Conservation (phyloP, 2,888 invertebrate species). For the Metellina segmentata region DNA sequence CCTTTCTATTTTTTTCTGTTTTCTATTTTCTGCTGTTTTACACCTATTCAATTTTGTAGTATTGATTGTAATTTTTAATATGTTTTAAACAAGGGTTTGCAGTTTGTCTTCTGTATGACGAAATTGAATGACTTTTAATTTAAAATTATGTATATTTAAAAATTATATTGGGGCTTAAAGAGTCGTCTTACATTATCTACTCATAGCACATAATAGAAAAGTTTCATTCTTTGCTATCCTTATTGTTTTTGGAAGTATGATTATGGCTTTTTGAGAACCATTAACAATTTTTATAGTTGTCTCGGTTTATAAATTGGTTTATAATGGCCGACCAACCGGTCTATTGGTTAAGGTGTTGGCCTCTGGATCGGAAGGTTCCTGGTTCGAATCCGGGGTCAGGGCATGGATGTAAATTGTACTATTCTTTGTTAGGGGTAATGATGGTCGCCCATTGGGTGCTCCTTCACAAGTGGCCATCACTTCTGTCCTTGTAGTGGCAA, state of each 20-base stretch:
- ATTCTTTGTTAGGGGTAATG: no score
- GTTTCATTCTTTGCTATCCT: conserved; percentile 10
- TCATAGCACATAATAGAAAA: conserved; percentile 27
- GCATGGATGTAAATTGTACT: no score
- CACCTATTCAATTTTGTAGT: neutral
- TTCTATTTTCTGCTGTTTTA: conserved; percentile 54
- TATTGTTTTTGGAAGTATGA: neutral
- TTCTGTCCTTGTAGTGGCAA: no score
- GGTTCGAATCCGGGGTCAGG: no score
- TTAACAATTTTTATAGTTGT: neutral
- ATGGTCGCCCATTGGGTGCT: no score
- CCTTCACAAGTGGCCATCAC: no score
- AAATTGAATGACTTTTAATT: neutral
- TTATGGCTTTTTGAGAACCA: neutral
- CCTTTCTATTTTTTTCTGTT: conserved; percentile 51
- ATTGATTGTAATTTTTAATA: conserved; percentile 10
- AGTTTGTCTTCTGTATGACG: conserved; percentile 23
- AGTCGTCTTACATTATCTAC: conserved; percentile 59
- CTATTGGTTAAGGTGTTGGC: no score
- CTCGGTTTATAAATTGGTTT: neutral
- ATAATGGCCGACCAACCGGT: no score
- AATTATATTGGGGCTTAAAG: conserved; percentile 67
- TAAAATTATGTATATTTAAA: neutral
- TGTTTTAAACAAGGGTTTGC: conserved; percentile 64
- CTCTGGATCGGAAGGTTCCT: no score